Evolutionary conservation across 2,113 vertebrate species (phyloP).

Genomic region (Castor canadensis): DNA sequence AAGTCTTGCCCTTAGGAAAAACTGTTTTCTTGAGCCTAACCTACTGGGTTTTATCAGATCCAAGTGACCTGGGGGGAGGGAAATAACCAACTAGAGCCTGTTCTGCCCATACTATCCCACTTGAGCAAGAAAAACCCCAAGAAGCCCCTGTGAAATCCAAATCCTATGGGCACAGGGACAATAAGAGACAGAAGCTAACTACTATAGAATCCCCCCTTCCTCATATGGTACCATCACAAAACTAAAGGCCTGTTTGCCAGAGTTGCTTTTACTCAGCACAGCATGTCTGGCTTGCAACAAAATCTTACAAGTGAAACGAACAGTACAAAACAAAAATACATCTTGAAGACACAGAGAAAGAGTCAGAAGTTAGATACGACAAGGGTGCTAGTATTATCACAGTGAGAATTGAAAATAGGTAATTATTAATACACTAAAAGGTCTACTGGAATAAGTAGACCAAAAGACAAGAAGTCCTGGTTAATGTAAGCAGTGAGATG

Average conservation of each 20-base stretch:
- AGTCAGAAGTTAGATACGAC: neutral
- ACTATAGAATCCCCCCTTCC: neutral
- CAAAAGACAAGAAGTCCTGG: neutral
- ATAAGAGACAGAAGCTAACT: neutral
- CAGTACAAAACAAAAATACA: neutral
- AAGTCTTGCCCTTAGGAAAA: neutral
- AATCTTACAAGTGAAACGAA: neutral
- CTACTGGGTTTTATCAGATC: neutral
- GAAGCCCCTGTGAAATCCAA: neutral
- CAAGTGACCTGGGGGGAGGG: neutral
- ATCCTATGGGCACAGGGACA: neutral
- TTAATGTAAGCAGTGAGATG: neutral
- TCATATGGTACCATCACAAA: neutral
- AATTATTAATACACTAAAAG: neutral
- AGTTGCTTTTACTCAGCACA: neutral
- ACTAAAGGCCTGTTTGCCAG: neutral
- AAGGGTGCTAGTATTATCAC: neutral
- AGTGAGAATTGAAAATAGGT: neutral
- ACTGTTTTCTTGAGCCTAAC: neutral
- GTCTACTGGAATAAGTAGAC: neutral
- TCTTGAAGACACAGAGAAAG: neutral
- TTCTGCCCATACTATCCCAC: neutral
- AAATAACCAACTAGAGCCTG: neutral
- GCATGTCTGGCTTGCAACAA: neutral
- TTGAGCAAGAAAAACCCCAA: neutral